Conservation (phyloP, 2,797 vertebrate genomes). For the Neostethus bicornis region DNA sequence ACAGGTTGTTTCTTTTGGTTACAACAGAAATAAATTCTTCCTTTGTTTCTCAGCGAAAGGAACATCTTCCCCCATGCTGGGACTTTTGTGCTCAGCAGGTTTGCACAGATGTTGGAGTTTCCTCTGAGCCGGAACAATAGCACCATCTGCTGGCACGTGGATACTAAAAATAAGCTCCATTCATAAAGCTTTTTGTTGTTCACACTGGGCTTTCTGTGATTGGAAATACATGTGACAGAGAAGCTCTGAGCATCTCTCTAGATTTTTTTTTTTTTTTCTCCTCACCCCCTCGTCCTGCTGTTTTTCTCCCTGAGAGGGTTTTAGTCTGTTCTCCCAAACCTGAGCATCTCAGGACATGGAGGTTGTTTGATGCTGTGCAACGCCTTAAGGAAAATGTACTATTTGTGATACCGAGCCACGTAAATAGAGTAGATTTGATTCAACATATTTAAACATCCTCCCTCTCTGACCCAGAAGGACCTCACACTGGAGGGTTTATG, state of each 20-base stretch:
- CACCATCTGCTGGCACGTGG: background rate
- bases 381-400: background rate
- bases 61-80: background rate
- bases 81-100: background rate
- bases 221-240: background rate
- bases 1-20: background rate
- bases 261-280: background rate
- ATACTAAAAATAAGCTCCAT: background rate
- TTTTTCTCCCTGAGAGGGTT: background rate
- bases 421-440: background rate
- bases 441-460: background rate
- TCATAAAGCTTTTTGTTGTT: background rate
- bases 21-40: background rate
- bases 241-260: background rate
- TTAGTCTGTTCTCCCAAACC: background rate
- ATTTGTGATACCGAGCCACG: background rate
- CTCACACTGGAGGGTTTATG: background rate
- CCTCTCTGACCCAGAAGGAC: background rate
- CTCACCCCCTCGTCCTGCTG: background rate
- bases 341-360: background rate
- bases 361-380: background rate
- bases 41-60: background rate
- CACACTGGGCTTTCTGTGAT: no score
- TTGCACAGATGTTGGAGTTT: background rate
- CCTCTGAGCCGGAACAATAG: background rate